phyloP scores from a whole-genome alignment of 1,140 invertebrate genomes.

The Nephila pilipes region DNA sequence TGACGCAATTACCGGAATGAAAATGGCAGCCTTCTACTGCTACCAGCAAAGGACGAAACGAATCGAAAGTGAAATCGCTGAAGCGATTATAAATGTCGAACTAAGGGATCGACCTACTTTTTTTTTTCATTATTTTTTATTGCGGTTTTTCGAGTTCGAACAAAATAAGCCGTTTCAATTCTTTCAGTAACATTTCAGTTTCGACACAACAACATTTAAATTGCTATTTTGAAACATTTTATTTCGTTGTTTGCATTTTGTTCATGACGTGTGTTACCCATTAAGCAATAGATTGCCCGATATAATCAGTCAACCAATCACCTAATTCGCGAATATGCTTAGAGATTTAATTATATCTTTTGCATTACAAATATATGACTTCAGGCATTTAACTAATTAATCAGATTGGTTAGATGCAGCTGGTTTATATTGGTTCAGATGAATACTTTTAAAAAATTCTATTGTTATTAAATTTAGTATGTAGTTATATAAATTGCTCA shows the following conservation, averaged over 20 bases:
- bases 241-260: not conserved
- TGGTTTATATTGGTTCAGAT: too few relatives aligned
- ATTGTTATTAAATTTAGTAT: too few relatives aligned
- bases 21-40: not conserved
- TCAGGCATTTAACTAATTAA: too few relatives aligned
- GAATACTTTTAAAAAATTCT: too few relatives aligned
- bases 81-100: not conserved
- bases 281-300: not conserved
- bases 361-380: too few relatives aligned
- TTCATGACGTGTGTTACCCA: not conserved
- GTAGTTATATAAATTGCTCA: too few relatives aligned
- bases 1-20: not conserved
- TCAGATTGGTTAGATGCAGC: too few relatives aligned
- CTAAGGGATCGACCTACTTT: not conserved
- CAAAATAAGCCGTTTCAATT: not conserved
- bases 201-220: not conserved
- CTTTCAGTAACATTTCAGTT: not conserved
- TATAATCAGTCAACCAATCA: too few relatives aligned
- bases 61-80: not conserved
- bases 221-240: not conserved
- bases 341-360: too few relatives aligned
- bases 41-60: not conserved
- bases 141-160: not conserved
- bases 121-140: not conserved
- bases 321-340: too few relatives aligned